A percentile compares a stretch with the other conserved stretches of the same genome.
phyloP scores from a whole-genome alignment of 2,113 vertebrate genomes.

The Corythaeola cristata region DNA sequence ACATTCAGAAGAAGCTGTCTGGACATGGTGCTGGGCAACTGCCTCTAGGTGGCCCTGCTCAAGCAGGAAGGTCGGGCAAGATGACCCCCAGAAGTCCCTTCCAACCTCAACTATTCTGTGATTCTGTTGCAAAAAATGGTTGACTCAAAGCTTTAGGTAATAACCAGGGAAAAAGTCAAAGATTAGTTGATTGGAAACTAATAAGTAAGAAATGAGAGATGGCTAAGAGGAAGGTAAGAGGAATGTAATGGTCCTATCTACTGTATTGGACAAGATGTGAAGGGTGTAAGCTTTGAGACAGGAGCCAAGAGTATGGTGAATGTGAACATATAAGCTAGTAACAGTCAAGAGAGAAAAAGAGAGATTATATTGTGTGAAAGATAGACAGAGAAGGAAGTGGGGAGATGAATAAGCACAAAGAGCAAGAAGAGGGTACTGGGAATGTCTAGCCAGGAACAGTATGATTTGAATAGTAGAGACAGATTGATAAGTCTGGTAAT shows the following conservation, averaged over 20 bases:
- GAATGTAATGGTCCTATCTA: background rate
- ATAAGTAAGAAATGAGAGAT: background rate
- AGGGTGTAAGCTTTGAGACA: background rate
- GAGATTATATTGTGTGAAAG: background rate
- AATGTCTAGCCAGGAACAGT: background rate
- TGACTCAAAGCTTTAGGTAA: background rate
- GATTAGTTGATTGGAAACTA: background rate
- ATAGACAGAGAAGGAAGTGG: background rate
- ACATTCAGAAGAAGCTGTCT: background rate
- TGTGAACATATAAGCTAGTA: rapidly evolving
- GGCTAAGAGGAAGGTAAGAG: background rate
- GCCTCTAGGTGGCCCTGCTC: background rate
- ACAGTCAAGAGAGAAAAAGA: background rate
- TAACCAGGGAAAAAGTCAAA: background rate
- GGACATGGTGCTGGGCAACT: background rate
- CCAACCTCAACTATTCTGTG: background rate
- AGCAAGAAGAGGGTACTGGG: background rate
- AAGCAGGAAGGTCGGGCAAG: background rate
- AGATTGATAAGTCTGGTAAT: background rate
- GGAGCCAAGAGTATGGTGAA: background rate
- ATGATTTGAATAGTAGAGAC: background rate
- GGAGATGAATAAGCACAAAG: background rate
- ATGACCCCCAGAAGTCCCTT: background rate
- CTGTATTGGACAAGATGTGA: background rate
- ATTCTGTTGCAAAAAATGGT: background rate